These are phyloP conservation scores for Trichomycterus rosablanca DNA, from an alignment of 2,113 vertebrate species.

Conservation along the genomic window DNA sequence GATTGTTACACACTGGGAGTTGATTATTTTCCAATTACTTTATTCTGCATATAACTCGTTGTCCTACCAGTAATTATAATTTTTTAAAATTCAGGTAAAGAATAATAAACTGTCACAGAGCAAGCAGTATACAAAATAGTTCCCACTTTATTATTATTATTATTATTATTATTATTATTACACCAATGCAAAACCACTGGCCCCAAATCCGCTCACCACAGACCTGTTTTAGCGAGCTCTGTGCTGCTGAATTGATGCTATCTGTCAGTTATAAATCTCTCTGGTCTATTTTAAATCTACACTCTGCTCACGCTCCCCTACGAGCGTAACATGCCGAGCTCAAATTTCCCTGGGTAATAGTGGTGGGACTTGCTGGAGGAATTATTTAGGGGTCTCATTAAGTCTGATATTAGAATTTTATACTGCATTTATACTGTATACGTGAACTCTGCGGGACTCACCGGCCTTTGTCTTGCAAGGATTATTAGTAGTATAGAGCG, in stretches of 20 bases:
- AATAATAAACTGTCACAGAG: too few species aligned
- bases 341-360: conserved; percentile 18
- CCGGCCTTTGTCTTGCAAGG: background rate
- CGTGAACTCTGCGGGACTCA: conserved; percentile 29
- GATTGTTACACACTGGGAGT: too few species aligned
- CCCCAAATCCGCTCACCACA: background rate
- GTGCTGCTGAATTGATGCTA: conserved; percentile 15
- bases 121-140: too few species aligned
- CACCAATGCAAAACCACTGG: conserved; percentile 2
- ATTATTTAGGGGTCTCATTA: conserved; percentile 37
- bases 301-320: conserved; percentile 6
- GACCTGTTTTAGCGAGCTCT: conserved; percentile 1
- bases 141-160: too few species aligned
- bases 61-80: too few species aligned
- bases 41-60: too few species aligned
- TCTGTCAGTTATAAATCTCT: conserved; percentile 19
- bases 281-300: background rate
- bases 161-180: too few species aligned
- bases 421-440: conserved; percentile 28
- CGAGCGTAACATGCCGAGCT: conserved; percentile 19
- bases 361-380: conserved; percentile 21
- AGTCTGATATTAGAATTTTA: conserved; percentile 35
- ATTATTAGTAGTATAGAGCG: conserved; percentile 12
- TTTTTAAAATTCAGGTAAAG: too few species aligned
- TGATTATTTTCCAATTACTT: too few species aligned